Evolutionary conservation across 2,797 vertebrate species (phyloP).

Genomic region (Leptatherina wallacei): DNA sequence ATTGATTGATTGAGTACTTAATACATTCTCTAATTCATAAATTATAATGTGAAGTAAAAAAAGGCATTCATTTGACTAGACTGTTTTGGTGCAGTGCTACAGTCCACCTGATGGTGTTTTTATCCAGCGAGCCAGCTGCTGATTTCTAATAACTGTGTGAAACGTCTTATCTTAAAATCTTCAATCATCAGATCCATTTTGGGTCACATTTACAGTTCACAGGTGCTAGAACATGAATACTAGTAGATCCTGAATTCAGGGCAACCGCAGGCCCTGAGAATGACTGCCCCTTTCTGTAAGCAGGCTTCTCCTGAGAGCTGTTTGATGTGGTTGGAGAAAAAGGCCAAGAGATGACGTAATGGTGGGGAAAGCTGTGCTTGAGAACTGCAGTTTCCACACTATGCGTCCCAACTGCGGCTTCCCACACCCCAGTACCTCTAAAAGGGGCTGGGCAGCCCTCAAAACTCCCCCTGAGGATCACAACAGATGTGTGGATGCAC

Average conservation of each 20-base stretch:
- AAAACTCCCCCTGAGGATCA: constrained; percentile 68
- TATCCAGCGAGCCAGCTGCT: background rate
- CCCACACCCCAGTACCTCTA: constrained; percentile 69
- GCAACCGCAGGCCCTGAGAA: constrained; percentile 42
- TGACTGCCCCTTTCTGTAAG: constrained; percentile 48
- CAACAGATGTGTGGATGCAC: constrained; percentile 78
- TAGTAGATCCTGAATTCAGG: constrained; percentile 28
- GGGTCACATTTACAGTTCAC: constrained; percentile 20
- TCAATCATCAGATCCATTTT: constrained; percentile 22
- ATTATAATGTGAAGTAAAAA: background rate
- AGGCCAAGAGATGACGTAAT: constrained; percentile 75
- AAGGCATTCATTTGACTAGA: background rate
- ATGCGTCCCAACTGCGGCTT: constrained; percentile 64
- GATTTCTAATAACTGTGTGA: constrained; percentile 10
- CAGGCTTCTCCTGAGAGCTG: constrained; percentile 48
- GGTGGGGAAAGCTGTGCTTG: constrained; percentile 67
- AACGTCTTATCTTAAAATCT: constrained; percentile 9
- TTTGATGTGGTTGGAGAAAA: constrained; percentile 73
- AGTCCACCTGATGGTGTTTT: constrained; percentile 2
- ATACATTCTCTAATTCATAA: background rate
- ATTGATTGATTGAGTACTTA: too few species aligned
- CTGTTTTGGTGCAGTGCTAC: background rate
- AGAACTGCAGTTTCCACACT: constrained; percentile 65
- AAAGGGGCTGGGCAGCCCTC: constrained; percentile 70
- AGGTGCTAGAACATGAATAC: constrained; percentile 43